phyloP scores from a whole-genome alignment of 2,113 vertebrate species.

The Onychostruthus taczanowskii region DNA sequence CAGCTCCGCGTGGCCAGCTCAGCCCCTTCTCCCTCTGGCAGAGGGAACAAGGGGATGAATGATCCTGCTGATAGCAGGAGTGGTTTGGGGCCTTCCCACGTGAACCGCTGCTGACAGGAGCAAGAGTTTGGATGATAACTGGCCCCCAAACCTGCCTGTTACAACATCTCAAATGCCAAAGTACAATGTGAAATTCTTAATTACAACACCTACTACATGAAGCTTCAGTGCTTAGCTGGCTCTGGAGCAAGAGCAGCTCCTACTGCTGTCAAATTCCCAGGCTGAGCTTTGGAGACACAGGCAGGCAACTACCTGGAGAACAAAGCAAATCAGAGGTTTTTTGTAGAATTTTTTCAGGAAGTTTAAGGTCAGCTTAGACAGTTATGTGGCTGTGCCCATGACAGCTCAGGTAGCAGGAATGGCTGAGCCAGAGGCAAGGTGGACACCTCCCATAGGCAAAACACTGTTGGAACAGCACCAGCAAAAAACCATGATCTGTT shows the following conservation, averaged over 20 bases:
- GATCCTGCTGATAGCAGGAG: not conserved
- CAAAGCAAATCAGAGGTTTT: not conserved
- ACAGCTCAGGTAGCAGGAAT: not conserved
- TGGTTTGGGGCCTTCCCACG: not conserved
- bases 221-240: not conserved
- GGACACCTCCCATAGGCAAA: not conserved
- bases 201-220: not conserved
- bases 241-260: not conserved
- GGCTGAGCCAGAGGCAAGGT: not conserved
- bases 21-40: constrained; percentile 16
- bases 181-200: not conserved
- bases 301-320: not conserved
- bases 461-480: not conserved
- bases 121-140: not conserved
- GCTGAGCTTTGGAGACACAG: not conserved
- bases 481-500: not conserved
- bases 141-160: not conserved
- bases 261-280: not conserved
- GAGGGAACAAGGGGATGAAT: not conserved
- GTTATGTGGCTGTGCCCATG: not conserved
- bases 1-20: not conserved
- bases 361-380: not conserved
- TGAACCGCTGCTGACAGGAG: not conserved
- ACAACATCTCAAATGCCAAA: not conserved
- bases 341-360: not conserved